These are phyloP conservation scores for Dasyurus viverrinus DNA, from an alignment of 2,113 vertebrate species.

Conservation along the genomic window DNA sequence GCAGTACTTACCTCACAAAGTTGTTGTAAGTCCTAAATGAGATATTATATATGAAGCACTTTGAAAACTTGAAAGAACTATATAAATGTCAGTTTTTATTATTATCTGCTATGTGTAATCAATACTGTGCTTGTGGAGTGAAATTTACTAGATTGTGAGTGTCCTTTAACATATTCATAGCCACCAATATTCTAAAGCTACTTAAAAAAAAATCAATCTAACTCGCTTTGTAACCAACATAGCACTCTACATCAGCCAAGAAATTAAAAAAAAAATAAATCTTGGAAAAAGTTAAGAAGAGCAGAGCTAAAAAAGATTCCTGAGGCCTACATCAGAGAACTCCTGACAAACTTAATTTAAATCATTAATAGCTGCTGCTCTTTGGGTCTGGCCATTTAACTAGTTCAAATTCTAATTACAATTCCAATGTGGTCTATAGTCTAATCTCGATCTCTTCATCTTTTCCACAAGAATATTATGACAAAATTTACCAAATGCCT, in stretches of 20 bases:
- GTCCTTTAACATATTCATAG: neutral
- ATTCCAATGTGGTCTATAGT: neutral
- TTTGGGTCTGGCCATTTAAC: too few relatives aligned
- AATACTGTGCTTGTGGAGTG: neutral
- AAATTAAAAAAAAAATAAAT: neutral
- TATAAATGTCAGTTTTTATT: neutral
- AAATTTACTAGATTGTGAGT: neutral
- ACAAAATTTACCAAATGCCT: neutral
- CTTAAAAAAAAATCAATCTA: neutral
- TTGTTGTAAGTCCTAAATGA: neutral
- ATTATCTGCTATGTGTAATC: neutral
- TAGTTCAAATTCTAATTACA: neutral
- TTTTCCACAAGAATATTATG: neutral
- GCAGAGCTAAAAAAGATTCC: neutral
- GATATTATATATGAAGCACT: neutral
- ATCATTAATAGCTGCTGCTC: neutral
- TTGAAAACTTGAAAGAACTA: neutral
- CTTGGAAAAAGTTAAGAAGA: neutral
- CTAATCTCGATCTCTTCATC: neutral
- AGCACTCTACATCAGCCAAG: neutral
- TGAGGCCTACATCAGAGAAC: neutral
- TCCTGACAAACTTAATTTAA: neutral
- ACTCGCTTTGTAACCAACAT: neutral
- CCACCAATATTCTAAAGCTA: neutral
- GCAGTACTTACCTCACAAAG: neutral